Evolutionary conservation across 2,113 vertebrate genomes (phyloP).

Genomic region (Tetraodon nigroviridis): DNA sequence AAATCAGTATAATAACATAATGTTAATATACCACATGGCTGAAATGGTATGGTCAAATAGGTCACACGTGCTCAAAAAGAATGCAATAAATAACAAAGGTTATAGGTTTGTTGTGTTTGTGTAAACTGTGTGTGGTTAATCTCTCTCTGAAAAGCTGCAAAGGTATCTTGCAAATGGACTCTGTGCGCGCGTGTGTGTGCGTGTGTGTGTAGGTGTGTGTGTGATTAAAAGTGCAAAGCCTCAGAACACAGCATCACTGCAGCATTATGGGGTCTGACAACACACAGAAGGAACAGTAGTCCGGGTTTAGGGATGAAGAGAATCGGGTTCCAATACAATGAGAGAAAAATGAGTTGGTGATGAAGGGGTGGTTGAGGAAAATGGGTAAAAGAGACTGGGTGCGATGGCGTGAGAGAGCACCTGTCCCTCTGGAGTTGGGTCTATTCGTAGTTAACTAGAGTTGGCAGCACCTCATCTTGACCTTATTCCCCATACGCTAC

Average conservation of each 20-base stretch:
- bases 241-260: neutral
- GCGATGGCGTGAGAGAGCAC: slow-evolving; percentile 67
- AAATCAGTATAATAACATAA: no score
- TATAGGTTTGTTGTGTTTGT: neutral
- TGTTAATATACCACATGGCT: no score
- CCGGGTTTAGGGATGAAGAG: neutral
- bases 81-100: neutral
- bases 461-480: slow-evolving; percentile 72
- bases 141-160: no score
- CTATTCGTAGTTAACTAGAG: slow-evolving; percentile 60
- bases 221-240: neutral
- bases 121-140: neutral
- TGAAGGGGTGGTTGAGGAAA: slow-evolving; percentile 16
- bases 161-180: no score
- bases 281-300: neutral
- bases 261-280: slow-evolving; percentile 1
- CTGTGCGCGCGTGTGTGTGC: no score
- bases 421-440: slow-evolving; percentile 60
- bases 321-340: slow-evolving; percentile 28
- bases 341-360: slow-evolving; percentile 30
- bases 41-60: no score
- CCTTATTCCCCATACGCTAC: slow-evolving; percentile 53
- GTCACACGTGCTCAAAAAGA: neutral
- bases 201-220: neutral
- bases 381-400: slow-evolving; percentile 47